phyloP scores from a whole-genome alignment of 2,888 invertebrate genomes.

The Odontocerum albicorne region DNA sequence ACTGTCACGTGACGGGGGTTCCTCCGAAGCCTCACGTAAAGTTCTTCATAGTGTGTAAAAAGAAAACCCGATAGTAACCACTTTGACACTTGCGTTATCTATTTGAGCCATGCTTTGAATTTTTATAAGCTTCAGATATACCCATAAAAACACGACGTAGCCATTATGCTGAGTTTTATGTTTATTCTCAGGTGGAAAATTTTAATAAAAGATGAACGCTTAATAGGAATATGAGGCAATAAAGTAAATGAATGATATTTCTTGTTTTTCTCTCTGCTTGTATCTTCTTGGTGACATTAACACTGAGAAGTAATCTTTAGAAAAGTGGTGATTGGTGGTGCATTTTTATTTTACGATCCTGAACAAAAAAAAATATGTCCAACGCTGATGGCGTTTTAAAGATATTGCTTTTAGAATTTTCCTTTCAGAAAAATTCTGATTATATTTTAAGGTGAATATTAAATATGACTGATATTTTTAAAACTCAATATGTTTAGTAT shows the following conservation, averaged over 20 bases:
- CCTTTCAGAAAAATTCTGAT: too few species aligned
- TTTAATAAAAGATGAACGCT: constrained; percentile 21
- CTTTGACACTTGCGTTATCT: constrained; percentile 34
- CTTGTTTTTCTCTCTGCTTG: constrained; percentile 7
- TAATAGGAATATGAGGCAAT: constrained; percentile 6
- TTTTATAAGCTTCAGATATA: constrained; percentile 31
- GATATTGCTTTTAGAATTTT: too few species aligned
- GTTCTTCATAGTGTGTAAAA: constrained; percentile 19
- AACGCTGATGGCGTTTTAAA: too few species aligned
- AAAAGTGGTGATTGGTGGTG: too few species aligned
- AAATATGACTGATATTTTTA: too few species aligned
- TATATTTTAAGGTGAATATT: too few species aligned
- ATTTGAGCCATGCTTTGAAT: constrained; percentile 32
- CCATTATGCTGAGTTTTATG: constrained; percentile 19
- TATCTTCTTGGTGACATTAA: too few species aligned
- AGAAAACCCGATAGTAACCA: constrained; percentile 20
- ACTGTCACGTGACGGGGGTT: constrained; percentile 13
- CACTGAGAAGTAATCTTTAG: too few species aligned
- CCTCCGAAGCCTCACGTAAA: constrained; percentile 20
- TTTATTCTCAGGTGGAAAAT: constrained; percentile 9
- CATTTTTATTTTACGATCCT: too few species aligned
- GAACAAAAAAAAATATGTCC: too few species aligned
- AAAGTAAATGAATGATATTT: constrained; percentile 15
- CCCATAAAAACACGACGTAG: constrained; percentile 25
- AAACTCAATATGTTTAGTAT: too few species aligned